A percentile compares a stretch with the other conserved stretches of the same genome.
These are phyloP conservation scores for Promerops cafer DNA, from an alignment of 2,113 vertebrate genomes.

Conservation along the genomic window DNA sequence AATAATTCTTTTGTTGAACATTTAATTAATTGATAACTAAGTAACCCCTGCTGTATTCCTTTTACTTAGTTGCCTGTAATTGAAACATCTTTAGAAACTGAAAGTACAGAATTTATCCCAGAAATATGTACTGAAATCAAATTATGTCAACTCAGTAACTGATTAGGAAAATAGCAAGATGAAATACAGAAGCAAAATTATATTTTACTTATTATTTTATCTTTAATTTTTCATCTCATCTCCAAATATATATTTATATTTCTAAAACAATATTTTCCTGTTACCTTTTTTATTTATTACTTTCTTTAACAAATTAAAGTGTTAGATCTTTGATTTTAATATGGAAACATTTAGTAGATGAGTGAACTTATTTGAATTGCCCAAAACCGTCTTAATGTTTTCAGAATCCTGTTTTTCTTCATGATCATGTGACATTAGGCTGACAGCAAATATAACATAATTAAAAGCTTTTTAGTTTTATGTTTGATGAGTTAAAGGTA, in stretches of 20 bases:
- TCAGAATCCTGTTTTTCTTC: neutral
- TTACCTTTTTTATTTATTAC: neutral
- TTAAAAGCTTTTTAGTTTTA: constrained; percentile 1
- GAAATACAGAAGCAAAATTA: neutral
- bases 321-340: neutral
- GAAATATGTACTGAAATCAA: neutral
- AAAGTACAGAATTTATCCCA: neutral
- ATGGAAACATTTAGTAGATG: neutral
- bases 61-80: neutral
- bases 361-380: neutral
- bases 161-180: neutral
- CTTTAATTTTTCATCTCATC: neutral
- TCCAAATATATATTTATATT: neutral
- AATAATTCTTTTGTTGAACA: neutral
- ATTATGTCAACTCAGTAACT: neutral
- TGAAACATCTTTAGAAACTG: neutral
- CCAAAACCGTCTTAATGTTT: neutral
- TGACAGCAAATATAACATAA: neutral
- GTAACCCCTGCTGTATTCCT: neutral
- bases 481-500: neutral
- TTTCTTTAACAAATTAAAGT: neutral
- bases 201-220: neutral
- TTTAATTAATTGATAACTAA: neutral
- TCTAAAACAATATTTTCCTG: neutral
- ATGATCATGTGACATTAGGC: neutral